These are phyloP conservation scores for Stichopus chloronotus DNA, from an alignment of 35 echinoderm and acorn worm species.

Conservation along the genomic window DNA sequence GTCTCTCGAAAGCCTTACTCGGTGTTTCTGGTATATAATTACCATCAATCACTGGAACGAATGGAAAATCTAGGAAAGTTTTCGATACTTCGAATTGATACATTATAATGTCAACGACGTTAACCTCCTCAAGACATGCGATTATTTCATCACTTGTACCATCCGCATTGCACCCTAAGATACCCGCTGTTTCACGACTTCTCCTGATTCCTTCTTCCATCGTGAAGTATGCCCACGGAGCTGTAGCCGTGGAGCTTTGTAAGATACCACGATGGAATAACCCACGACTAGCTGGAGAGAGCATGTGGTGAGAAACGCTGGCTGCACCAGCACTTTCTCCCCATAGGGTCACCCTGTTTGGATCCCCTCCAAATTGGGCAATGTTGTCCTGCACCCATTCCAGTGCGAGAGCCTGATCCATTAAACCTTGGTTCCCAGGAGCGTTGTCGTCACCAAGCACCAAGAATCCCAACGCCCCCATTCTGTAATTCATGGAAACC, in stretches of 20 bases:
- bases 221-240: conserved; percentile 77
- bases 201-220: conserved; percentile 71
- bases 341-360: conserved; percentile 72
- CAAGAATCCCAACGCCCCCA: conserved; percentile 83
- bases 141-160: conserved; percentile 60
- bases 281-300: conserved; percentile 64
- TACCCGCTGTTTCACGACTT: conserved; percentile 59
- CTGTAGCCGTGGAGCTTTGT: conserved; percentile 76
- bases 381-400: conserved; percentile 91
- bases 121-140: conserved; percentile 62
- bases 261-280: conserved; percentile 79
- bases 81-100: conserved; percentile 42
- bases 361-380: conserved; percentile 72
- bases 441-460: conserved; percentile 72
- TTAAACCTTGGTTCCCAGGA: conserved; percentile 87
- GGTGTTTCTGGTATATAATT: conserved; percentile 75
- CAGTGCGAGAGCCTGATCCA: conserved; percentile 78
- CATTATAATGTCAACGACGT: conserved; percentile 47
- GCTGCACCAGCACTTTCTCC: conserved; percentile 91
- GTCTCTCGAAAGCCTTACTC: conserved; percentile 34
- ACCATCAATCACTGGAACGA: conserved; percentile 87
- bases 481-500: conserved; percentile 94
- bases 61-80: conserved; percentile 74
- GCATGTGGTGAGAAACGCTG: conserved; percentile 77
- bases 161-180: conserved; percentile 54